Conservation (phyloP, 2,888 invertebrate genomes). For the Bibio marci region DNA sequence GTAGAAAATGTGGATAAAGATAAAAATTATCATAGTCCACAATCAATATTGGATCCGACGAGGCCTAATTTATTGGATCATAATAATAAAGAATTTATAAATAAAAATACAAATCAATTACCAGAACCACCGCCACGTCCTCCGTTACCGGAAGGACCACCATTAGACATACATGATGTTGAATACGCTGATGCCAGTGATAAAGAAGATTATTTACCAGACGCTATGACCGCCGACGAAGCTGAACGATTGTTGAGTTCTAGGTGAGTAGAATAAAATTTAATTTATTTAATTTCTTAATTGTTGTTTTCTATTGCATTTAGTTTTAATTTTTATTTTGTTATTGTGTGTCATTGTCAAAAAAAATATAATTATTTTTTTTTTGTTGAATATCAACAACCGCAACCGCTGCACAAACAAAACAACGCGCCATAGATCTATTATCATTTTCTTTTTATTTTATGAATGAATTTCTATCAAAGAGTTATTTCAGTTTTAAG, state of each 20-base stretch:
- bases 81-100: constrained; percentile 4
- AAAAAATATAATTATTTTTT: constrained; percentile 8
- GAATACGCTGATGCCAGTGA: constrained; percentile 39
- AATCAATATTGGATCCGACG: constrained; percentile 16
- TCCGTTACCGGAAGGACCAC: constrained; percentile 32
- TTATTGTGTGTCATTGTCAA: neutral
- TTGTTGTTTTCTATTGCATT: constrained; percentile 7
- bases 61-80: constrained; percentile 28
- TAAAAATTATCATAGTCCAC: constrained; percentile 8
- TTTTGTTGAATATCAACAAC: too few relatives aligned
- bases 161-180: constrained; percentile 36
- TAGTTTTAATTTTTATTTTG: constrained; percentile 6
- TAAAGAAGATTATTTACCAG: constrained; percentile 31
- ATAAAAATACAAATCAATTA: constrained; percentile 13
- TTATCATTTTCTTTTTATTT: too few relatives aligned
- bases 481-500: too few relatives aligned
- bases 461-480: too few relatives aligned
- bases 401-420: too few relatives aligned
- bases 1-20: constrained; percentile 4
- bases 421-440: too few relatives aligned
- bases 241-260: constrained; percentile 74
- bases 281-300: constrained; percentile 8
- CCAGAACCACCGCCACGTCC: constrained; percentile 16
- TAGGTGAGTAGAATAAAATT: constrained; percentile 39
- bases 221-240: constrained; percentile 68